Percentiles rank a stretch among this genome's conserved stretches.
phyloP scores from a whole-genome alignment of 2,113 vertebrate species.

The Lathamus discolor region DNA sequence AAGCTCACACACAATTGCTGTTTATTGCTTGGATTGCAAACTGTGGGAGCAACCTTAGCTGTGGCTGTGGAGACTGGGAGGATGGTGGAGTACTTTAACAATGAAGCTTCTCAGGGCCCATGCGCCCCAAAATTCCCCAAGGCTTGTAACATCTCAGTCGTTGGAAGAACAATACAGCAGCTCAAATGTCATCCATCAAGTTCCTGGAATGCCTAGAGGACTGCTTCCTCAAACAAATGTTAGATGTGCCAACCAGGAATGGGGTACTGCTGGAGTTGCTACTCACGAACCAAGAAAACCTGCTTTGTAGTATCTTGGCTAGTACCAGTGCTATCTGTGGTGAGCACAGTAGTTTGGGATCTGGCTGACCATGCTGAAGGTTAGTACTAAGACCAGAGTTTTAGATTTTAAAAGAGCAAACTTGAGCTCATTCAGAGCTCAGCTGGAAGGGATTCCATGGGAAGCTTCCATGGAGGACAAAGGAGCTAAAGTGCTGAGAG shows the following conservation, averaged over 20 bases:
- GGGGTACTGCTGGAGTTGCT: neutral
- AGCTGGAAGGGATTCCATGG: neutral
- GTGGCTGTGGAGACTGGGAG: neutral
- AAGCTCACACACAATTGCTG: neutral
- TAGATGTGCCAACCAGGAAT: neutral
- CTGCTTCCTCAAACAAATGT: neutral
- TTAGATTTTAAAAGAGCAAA: neutral
- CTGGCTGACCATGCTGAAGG: neutral
- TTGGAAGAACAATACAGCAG: neutral
- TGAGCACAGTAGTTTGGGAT: neutral
- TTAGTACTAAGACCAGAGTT: neutral
- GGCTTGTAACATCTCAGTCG: neutral
- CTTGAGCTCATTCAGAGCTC: neutral
- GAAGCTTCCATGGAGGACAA: neutral
- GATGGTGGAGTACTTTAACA: neutral
- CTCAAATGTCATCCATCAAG: neutral
- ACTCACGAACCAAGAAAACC: neutral
- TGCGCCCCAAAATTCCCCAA: neutral
- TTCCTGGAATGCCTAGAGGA: neutral
- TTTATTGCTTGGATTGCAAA: neutral
- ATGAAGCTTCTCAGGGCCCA: neutral
- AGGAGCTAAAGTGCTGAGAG: neutral
- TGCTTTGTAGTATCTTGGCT: neutral
- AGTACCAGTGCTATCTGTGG: neutral
- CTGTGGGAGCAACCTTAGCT: neutral